Evolutionary conservation across 2,888 invertebrate genomes (phyloP), one percentile per base, ranked within the genome.

Genomic region (Lasioglossum marginatum): DNA sequence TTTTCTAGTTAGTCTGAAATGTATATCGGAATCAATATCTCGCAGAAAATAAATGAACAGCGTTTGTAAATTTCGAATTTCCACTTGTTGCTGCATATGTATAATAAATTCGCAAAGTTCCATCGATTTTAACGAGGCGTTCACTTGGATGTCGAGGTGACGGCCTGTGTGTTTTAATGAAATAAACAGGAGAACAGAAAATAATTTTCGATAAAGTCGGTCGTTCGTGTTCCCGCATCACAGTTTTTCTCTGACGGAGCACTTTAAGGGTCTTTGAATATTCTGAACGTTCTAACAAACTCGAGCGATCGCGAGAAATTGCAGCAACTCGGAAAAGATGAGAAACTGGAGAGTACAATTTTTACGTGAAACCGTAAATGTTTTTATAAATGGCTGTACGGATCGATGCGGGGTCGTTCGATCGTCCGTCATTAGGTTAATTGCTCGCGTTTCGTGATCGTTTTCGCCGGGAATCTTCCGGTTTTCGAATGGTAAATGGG

Each of bases 161-260:
- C n/a, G 57, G 57, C 4, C n/a, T 57, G 4, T n/a, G 57, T 2
- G 12, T 57, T 57, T 57, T 57, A 57, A n/a, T 57, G 10, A n/a
- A 57, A 57, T 57, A 57, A 57, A 57, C 57, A n/a, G 57, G n/a
- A 57, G 57, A 57, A 57, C 57, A 57, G n/a, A n/a, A 23, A 10
- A 57, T n/a, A 57, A 57, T 57, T n/a, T n/a, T 57, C 57, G 57
- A n/a, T n/a, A 57, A 57, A 57, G n/a, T 52, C 52, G 52, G n/a
- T 52, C n/a, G 23, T n/a, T 52, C 23, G 23, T 52, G n/a, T 57
- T 10, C n/a, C n/a, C n/a, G 10, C 57, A 2, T n/a, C 10, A 10
- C n/a, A 52, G 52, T 52, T 40, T 10, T 40, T 12, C 10, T 10
- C 12, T 8, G 12, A 40, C 8, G 8, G 40, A 12, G 10, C 40